phyloP scores from a whole-genome alignment of 2,113 vertebrate genomes.

The Montifringilla adamsi region DNA sequence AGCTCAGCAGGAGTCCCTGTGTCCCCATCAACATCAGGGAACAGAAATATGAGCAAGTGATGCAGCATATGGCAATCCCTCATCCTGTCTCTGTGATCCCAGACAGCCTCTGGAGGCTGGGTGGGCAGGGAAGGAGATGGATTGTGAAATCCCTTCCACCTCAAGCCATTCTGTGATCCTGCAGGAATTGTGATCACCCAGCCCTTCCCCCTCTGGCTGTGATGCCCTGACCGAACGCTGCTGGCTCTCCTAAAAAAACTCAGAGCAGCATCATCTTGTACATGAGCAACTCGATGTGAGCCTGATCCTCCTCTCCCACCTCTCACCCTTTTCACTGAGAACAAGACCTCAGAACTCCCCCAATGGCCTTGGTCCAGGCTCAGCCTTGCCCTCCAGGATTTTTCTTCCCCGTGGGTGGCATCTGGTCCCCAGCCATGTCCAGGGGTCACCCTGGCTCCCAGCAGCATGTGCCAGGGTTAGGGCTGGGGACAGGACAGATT shows the following conservation, averaged over 20 bases:
- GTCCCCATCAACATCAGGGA: not conserved
- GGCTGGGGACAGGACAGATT: not conserved
- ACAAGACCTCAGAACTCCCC: not conserved
- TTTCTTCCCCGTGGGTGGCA: rapidly evolving
- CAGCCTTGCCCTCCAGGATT: not conserved
- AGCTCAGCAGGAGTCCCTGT: not conserved
- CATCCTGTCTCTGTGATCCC: not conserved
- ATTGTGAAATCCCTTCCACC: not conserved
- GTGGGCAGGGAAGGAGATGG: not conserved
- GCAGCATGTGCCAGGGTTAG: not conserved
- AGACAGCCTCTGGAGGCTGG: rapidly evolving
- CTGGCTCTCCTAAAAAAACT: not conserved
- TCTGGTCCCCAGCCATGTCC: not conserved
- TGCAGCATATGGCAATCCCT: not conserved
- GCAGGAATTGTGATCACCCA: not conserved
- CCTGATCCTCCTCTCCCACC: rapidly evolving
- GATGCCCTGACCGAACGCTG: not conserved
- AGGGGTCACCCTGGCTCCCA: not conserved
- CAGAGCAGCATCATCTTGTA: not conserved
- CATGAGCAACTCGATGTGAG: rapidly evolving
- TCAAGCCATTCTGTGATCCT: not conserved
- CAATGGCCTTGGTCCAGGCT: not conserved
- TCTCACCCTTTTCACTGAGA: not conserved
- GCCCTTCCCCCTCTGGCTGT: not conserved
- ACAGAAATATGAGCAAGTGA: not conserved